A percentile compares a stretch with the other conserved stretches of the same genome.
These are phyloP conservation scores for Amblyopsis hoosieri DNA, from an alignment of 2,797 vertebrate genomes.

Conservation along the genomic window DNA sequence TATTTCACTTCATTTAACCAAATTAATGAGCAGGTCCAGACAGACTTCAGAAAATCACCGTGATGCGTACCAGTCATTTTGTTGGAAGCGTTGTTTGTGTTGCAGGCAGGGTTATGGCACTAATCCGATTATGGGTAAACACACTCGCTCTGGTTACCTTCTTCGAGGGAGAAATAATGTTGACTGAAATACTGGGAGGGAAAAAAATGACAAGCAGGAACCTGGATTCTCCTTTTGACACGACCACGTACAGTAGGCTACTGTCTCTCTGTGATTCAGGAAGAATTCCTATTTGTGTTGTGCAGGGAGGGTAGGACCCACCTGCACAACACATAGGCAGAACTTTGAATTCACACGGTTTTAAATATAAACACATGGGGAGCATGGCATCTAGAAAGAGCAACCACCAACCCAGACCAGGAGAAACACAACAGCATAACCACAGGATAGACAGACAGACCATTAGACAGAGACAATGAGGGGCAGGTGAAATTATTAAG, in stretches of 20 bases:
- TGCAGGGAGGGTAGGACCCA: too few relatives aligned
- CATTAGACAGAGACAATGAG: too few relatives aligned
- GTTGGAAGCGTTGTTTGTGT: conserved; percentile 26
- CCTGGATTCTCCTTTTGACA: background rate
- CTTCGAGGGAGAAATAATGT: background rate
- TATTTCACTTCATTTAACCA: conserved; percentile 86
- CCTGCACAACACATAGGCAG: too few relatives aligned
- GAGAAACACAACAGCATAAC: too few relatives aligned
- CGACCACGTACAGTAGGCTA: background rate
- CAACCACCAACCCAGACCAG: too few relatives aligned
- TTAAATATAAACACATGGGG: too few relatives aligned
- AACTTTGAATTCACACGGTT: too few relatives aligned
- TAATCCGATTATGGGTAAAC: conserved; percentile 27
- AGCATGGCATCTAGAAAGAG: too few relatives aligned
- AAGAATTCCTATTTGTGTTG: too few relatives aligned
- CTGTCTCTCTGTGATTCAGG: too few relatives aligned
- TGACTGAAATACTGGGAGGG: background rate
- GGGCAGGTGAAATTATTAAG: background rate
- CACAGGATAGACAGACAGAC: too few relatives aligned
- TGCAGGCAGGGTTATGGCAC: conserved; percentile 17
- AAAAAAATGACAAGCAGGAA: background rate
- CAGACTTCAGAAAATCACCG: conserved; percentile 53
- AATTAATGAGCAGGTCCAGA: conserved; percentile 81
- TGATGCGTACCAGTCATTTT: conserved; percentile 41
- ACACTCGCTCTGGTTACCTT: conserved; percentile 11